These are phyloP conservation scores for Lamellibrachia satsuma DNA, from an alignment of 2,888 invertebrate genomes.

Conservation along the genomic window DNA sequence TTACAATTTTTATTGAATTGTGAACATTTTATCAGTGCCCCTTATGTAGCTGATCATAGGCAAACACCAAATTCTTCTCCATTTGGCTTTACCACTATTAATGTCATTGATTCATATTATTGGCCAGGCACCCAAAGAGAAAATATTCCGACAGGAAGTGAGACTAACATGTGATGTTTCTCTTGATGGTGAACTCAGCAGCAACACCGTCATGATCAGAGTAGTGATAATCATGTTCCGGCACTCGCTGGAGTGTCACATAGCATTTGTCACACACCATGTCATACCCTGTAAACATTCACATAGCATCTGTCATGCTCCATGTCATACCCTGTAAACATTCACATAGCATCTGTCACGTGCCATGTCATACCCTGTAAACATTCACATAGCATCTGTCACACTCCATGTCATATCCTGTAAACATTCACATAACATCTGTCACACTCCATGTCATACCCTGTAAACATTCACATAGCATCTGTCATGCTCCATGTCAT, in stretches of 20 bases:
- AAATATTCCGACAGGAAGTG: neutral
- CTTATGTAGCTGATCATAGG: neutral
- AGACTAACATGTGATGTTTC: constrained; percentile 37
- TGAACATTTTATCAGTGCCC: too few species aligned
- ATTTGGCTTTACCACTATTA: neutral
- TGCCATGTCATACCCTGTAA: too few species aligned
- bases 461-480: too few species aligned
- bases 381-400: too few species aligned
- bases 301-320: constrained; percentile 50
- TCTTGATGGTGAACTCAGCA: constrained; percentile 47
- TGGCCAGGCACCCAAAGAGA: neutral
- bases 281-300: constrained; percentile 50
- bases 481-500: too few species aligned
- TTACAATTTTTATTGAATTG: too few species aligned
- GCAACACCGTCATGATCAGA: constrained; percentile 63
- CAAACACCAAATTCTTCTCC: neutral
- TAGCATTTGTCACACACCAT: constrained; percentile 50
- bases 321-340: constrained; percentile 52
- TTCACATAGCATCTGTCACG: constrained; percentile 46
- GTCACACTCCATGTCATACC: too few species aligned
- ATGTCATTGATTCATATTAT: neutral
- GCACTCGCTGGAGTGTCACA: constrained; percentile 55
- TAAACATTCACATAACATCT: too few species aligned
- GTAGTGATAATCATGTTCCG: constrained; percentile 52
- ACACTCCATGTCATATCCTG: too few species aligned